Evolutionary conservation across 2,797 vertebrate species (phyloP).

Genomic region (Champsocephalus esox): DNA sequence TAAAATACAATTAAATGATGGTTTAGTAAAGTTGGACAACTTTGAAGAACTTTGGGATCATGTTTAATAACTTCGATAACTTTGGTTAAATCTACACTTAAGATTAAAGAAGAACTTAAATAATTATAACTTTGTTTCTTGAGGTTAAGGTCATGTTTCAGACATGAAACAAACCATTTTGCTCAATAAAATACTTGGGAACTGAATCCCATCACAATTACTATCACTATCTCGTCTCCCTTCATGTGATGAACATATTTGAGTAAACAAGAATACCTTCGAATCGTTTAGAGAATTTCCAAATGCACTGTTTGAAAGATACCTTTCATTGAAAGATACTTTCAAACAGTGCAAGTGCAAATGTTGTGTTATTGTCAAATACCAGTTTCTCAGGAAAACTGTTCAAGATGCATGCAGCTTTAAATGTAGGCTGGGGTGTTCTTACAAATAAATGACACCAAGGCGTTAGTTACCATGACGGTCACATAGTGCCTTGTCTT

Average conservation of each 20-base stretch:
- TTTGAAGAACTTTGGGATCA: not conserved
- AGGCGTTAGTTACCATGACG: conserved; percentile 7
- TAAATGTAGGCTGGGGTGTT: conserved; percentile 16
- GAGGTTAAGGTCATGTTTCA: not conserved
- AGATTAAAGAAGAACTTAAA: not conserved
- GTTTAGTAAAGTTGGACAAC: not conserved
- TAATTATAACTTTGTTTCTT: not conserved
- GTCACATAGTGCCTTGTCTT: conserved; percentile 45
- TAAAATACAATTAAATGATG: not conserved
- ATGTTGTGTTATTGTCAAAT: too few relatives aligned
- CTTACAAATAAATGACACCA: conserved; percentile 23
- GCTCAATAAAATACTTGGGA: not conserved
- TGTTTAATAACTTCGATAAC: not conserved
- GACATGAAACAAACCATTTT: too few relatives aligned
- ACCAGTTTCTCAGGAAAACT: not conserved
- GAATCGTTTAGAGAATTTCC: not conserved
- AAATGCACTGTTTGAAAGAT: not conserved
- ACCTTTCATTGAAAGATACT: too few relatives aligned
- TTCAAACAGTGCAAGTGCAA: too few relatives aligned
- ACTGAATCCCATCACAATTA: not conserved
- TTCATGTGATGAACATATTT: not conserved
- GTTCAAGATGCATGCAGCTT: not conserved
- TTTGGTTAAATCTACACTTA: not conserved
- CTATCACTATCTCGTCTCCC: not conserved
- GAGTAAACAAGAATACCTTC: not conserved